Conservation (phyloP, 2,797 vertebrate genomes). For the Astyanax mexicanus region DNA sequence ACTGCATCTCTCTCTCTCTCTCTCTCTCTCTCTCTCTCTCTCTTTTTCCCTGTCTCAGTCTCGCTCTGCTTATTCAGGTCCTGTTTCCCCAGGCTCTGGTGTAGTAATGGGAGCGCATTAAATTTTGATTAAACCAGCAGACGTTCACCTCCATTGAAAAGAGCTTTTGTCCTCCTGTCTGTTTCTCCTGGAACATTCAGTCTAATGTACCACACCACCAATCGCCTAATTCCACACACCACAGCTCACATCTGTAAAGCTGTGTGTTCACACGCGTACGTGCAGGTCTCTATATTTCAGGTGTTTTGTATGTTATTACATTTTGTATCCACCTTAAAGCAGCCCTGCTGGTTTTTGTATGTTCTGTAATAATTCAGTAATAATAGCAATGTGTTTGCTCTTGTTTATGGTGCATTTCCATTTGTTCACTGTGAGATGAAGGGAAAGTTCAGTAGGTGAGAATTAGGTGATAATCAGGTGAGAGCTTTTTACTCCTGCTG, state of each 20-base stretch:
- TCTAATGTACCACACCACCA: slow-evolving; percentile 7
- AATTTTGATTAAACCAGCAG: slow-evolving; percentile 32
- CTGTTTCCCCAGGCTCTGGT: slow-evolving; percentile 24
- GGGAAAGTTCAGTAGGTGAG: background rate
- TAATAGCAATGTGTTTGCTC: too few relatives aligned
- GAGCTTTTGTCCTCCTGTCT: slow-evolving; percentile 33
- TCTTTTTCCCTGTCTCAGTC: background rate
- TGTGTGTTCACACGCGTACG: too few relatives aligned
- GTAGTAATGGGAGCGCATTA: slow-evolving; percentile 10
- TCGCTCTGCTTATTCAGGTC: background rate
- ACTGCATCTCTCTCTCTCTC: background rate
- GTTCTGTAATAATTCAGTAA: background rate
- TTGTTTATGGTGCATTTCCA: background rate
- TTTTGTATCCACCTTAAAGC: background rate
- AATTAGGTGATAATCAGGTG: too few relatives aligned
- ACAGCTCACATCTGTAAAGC: background rate
- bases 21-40: background rate
- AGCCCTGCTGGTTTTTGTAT: background rate
- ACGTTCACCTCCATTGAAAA: slow-evolving; percentile 35
- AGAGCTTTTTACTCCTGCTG: too few relatives aligned
- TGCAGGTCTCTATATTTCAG: background rate
- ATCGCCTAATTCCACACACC: slow-evolving; percentile 15
- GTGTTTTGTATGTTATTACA: background rate
- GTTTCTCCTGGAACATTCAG: slow-evolving; percentile 20
- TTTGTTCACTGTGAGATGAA: background rate